A percentile compares a stretch with the other conserved stretches of the same genome.
Evolutionary conservation across 2,113 vertebrate species (phyloP).

Genomic region (Gasterosteus nipponicus): DNA sequence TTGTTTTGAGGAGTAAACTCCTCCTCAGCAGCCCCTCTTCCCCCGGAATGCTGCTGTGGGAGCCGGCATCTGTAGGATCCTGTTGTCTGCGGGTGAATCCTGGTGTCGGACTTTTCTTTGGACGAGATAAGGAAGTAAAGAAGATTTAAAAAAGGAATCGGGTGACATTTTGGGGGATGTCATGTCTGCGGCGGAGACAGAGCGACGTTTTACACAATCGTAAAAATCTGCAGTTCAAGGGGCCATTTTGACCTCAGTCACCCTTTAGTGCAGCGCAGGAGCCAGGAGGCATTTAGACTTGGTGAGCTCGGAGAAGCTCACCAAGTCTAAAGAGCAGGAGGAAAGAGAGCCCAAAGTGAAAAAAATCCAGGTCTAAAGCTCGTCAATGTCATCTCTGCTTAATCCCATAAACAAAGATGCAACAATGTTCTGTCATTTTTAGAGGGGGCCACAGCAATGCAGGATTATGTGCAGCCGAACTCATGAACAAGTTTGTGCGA

Average conservation of each 20-base stretch:
- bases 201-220: neutral
- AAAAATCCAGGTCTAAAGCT: neutral
- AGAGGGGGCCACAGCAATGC: neutral
- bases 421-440: no score
- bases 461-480: neutral
- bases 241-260: neutral
- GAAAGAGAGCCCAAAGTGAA: no score
- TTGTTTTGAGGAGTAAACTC: constrained; percentile 41
- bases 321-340: neutral
- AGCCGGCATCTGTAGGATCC: neutral
- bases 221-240: neutral
- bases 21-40: neutral
- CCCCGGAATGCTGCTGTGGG: neutral
- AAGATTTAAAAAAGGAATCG: neutral
- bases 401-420: neutral
- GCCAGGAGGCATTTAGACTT: neutral
- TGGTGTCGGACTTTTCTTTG: neutral
- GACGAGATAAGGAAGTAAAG: neutral
- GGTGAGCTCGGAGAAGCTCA: neutral
- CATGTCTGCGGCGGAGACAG: neutral
- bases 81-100: neutral
- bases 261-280: neutral
- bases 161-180: neutral
- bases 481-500: neutral
- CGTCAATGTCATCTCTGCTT: neutral